phyloP scores from a whole-genome alignment of 2,888 invertebrate genomes.

The Pilophorus perplexus region DNA sequence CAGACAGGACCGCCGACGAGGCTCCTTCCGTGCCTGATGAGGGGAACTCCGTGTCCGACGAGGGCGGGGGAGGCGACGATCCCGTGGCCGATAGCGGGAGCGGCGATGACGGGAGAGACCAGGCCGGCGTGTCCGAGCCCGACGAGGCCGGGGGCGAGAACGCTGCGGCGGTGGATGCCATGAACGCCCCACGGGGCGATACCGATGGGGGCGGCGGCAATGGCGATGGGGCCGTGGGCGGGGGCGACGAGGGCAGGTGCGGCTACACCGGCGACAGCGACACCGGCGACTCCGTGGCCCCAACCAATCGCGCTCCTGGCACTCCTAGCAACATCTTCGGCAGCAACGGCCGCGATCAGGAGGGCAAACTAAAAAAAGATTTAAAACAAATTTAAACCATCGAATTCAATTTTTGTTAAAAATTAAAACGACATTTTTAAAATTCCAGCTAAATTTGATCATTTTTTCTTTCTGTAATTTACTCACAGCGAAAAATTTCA shows the following conservation, averaged over 20 bases:
- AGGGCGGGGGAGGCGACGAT: slow-evolving; percentile 14
- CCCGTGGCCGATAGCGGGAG: neutral
- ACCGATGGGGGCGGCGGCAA: slow-evolving; percentile 1
- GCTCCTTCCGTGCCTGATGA: slow-evolving; percentile 27
- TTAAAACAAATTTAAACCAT: too few relatives aligned
- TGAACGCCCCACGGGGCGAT: slow-evolving; percentile 6
- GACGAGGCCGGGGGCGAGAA: slow-evolving; percentile 5
- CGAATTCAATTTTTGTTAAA: too few relatives aligned
- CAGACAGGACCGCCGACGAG: slow-evolving; percentile 4
- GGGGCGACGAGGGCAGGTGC: slow-evolving; percentile 9
- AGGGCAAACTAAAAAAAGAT: slow-evolving; percentile 34
- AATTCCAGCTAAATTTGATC: too few relatives aligned
- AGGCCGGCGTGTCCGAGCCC: neutral
- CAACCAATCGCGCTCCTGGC: slow-evolving; percentile 26
- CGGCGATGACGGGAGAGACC: slow-evolving; percentile 24
- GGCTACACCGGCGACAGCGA: slow-evolving; percentile 4
- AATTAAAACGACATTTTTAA: too few relatives aligned
- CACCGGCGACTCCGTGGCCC: slow-evolving; percentile 16
- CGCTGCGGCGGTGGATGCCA: slow-evolving; percentile 36
- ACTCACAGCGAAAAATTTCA: slow-evolving; percentile 35
- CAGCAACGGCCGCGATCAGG: slow-evolving; percentile 32
- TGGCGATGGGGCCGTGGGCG: slow-evolving; percentile 11
- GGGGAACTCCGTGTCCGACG: slow-evolving; percentile 7
- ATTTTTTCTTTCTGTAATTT: too few relatives aligned
- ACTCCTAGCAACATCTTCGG: slow-evolving; percentile 32